Conservation (phyloP, 1,140 invertebrate genomes). For the Lasioglossum albipes region DNA sequence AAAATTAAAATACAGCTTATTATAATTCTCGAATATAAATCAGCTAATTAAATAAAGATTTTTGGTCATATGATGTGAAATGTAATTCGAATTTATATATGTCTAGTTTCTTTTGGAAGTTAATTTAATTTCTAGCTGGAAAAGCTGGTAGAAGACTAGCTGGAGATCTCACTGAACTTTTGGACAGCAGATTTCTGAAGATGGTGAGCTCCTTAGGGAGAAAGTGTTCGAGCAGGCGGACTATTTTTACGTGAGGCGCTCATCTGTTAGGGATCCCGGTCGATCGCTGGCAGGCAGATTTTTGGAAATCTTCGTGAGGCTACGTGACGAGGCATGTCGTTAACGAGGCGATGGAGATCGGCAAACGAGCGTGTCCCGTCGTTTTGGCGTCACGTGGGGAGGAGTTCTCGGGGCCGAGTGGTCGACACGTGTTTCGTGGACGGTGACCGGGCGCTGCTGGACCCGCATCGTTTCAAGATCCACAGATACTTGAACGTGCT, state of each 20-base stretch:
- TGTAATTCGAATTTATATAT: no score
- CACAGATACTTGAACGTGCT: conserved; percentile 16
- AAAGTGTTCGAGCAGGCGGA: not conserved
- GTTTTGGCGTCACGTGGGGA: conserved; percentile 41
- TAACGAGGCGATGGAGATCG: conserved; percentile 21
- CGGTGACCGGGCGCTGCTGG: conserved; percentile 12
- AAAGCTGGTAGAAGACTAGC: no score
- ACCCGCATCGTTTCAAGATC: conserved; percentile 33
- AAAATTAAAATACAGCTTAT: no score
- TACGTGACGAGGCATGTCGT: conserved; percentile 47
- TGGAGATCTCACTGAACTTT: no score
- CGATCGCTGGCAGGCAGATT: conserved; percentile 11
- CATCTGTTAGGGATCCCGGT: conserved; percentile 12
- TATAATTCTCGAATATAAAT: no score
- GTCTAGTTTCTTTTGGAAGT: no score
- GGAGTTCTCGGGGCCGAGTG: conserved; percentile 50
- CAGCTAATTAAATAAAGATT: no score
- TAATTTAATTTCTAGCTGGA: no score
- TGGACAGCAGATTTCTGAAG: not conserved
- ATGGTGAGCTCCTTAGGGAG: not conserved
- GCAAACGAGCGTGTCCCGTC: conserved; percentile 20
- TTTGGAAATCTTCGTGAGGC: not conserved
- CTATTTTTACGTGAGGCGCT: no score
- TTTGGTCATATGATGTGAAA: no score
- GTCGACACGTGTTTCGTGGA: conserved; percentile 57